phyloP scores from a whole-genome alignment of 2,113 vertebrate genomes.

The Craseonycteris thonglongyai region DNA sequence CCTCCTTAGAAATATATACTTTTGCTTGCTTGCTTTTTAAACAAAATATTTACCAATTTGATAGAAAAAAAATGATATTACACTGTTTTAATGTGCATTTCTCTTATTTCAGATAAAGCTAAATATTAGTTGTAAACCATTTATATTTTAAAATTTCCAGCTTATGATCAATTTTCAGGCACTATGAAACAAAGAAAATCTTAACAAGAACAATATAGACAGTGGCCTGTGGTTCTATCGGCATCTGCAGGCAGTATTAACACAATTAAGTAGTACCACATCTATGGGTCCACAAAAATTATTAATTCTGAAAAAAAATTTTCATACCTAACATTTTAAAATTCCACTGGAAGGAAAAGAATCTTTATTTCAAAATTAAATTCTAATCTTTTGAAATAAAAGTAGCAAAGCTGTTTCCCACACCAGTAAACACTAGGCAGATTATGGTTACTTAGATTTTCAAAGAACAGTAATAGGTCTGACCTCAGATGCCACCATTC shows the following conservation, averaged over 20 bases:
- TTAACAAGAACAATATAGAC: neutral
- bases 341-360: neutral
- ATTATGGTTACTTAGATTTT: neutral
- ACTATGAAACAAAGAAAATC: neutral
- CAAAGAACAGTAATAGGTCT: neutral
- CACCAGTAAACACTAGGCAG: neutral
- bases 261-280: neutral
- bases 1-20: neutral
- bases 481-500: neutral
- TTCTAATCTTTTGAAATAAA: slow-evolving; percentile 17
- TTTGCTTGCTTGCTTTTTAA: neutral
- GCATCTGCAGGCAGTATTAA: neutral
- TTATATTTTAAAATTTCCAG: neutral
- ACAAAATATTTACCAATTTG: neutral
- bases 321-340: neutral
- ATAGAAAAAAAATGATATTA: slow-evolving; percentile 15
- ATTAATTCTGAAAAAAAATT: neutral
- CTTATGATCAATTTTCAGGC: neutral
- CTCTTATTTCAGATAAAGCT: neutral
- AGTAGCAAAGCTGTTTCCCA: neutral
- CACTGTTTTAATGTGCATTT: neutral
- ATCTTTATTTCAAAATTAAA: slow-evolving; percentile 19
- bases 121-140: neutral
- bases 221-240: neutral
- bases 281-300: neutral